Evolutionary conservation across 2,113 vertebrate genomes (phyloP).

Genomic region (Athene noctua): DNA sequence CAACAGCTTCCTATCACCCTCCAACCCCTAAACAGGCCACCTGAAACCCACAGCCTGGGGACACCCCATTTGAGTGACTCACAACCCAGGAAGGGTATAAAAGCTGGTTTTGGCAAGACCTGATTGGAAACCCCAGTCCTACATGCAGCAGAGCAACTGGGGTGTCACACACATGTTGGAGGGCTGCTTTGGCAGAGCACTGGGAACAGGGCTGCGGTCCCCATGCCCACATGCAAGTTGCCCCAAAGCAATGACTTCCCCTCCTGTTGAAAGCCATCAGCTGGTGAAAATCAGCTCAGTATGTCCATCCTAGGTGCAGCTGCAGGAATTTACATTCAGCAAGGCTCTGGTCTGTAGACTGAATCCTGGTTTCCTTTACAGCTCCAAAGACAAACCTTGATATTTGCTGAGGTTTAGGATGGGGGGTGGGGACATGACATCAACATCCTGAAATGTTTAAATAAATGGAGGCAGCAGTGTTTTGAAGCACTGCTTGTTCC

Average conservation of each 20-base stretch:
- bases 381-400: background rate
- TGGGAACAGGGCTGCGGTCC: background rate
- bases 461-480: background rate
- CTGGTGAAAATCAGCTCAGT: background rate
- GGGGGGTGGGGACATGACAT: background rate
- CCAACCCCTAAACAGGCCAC: background rate
- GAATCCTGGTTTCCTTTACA: background rate
- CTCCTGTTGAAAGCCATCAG: background rate
- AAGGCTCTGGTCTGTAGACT: background rate
- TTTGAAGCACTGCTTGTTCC: background rate
- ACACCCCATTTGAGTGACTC: background rate
- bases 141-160: fast-evolving
- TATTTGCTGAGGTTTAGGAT: background rate
- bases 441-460: background rate
- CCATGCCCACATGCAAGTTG: background rate
- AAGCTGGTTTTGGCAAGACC: background rate
- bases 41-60: background rate
- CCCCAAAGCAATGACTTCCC: background rate
- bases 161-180: fast-evolving
- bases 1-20: background rate
- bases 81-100: background rate
- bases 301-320: fast-evolving
- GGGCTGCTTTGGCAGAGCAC: background rate
- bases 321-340: background rate
- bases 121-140: background rate